These are phyloP conservation scores for Lontra canadensis DNA, from an alignment of 2,113 vertebrate genomes.

Conservation along the genomic window DNA sequence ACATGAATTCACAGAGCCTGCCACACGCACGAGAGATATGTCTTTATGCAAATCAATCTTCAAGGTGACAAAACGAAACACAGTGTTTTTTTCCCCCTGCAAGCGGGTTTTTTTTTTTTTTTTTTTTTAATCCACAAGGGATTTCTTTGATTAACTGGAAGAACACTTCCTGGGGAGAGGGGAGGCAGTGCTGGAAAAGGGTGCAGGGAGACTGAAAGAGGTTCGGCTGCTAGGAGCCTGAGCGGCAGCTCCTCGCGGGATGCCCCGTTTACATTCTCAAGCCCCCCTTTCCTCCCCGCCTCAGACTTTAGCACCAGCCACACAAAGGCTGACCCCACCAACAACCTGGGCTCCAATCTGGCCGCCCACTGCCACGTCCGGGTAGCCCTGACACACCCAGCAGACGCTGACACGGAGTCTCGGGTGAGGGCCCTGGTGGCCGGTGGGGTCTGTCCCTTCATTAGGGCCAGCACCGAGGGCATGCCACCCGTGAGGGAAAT, in stretches of 20 bases:
- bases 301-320: background rate
- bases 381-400: background rate
- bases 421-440: background rate
- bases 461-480: background rate
- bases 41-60: background rate
- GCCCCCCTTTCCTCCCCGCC: background rate
- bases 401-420: too few relatives aligned
- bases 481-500: background rate
- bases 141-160: background rate
- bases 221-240: background rate
- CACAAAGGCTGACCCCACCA: background rate
- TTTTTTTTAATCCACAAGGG: background rate
- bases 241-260: background rate
- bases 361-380: background rate
- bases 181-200: background rate
- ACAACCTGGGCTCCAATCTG: background rate
- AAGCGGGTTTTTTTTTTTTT: background rate
- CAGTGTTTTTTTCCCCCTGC: background rate
- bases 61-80: background rate
- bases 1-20: background rate
- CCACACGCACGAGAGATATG: background rate
- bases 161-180: background rate
- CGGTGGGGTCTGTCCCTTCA: background rate
- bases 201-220: background rate
- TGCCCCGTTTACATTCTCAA: fast-evolving